Evolutionary conservation across 2,888 invertebrate species (phyloP).

Genomic region (Philonicus albiceps): DNA sequence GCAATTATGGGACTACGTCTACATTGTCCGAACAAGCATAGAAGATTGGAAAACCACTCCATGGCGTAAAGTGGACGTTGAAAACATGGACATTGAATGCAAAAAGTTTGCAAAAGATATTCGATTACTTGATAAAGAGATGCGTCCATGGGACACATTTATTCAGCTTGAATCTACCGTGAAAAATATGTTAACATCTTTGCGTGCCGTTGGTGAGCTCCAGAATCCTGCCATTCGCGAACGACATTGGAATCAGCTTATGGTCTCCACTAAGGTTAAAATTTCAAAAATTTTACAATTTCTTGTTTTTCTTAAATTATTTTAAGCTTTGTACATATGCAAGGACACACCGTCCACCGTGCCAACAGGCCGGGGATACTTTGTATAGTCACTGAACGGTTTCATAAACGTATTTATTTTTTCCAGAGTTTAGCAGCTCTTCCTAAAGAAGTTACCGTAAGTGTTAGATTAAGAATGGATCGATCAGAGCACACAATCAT

Average conservation of each 20-base stretch:
- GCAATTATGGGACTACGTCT: constrained; percentile 96
- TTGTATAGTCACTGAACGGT: constrained; percentile 54
- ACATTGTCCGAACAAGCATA: constrained; percentile 88
- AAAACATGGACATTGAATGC: constrained; percentile 98
- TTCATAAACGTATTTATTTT: constrained; percentile 39
- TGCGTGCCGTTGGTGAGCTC: constrained; percentile 92
- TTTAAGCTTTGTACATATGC: constrained; percentile 44
- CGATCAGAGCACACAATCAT: not conserved
- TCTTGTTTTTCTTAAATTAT: constrained; percentile 38
- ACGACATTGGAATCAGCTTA: constrained; percentile 95
- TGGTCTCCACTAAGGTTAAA: constrained; percentile 91
- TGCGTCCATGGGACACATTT: constrained; percentile 93
- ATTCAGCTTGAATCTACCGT: constrained; percentile 87
- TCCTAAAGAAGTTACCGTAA: constrained; percentile 82
- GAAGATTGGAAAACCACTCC: constrained; percentile 98
- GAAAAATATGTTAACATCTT: constrained; percentile 94
- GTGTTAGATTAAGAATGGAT: constrained; percentile 54
- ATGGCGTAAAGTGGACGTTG: constrained; percentile 96
- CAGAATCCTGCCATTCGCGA: constrained; percentile 96
- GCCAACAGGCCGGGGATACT: constrained; percentile 13
- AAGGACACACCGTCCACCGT: constrained; percentile 14
- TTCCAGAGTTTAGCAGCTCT: constrained; percentile 84
- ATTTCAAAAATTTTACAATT: constrained; percentile 40
- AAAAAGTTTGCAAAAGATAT: constrained; percentile 97
- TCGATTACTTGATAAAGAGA: constrained; percentile 91